A percentile compares a stretch with the other conserved stretches of the same genome.
These are phyloP conservation scores for Drosophila arizonae DNA, from an alignment of 1,140 invertebrate genomes.

Conservation along the genomic window DNA sequence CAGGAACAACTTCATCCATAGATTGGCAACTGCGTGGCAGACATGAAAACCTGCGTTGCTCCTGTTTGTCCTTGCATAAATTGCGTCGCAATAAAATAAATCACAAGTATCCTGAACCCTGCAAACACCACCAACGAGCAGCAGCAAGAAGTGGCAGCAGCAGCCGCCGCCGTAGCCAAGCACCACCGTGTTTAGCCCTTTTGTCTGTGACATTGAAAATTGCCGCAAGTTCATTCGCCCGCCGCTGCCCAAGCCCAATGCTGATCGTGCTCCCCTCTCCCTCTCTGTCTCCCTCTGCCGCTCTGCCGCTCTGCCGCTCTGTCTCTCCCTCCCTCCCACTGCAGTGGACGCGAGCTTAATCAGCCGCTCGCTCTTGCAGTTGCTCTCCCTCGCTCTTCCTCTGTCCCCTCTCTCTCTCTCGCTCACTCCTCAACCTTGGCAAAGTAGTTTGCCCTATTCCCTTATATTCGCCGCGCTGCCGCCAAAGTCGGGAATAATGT, in stretches of 20 bases:
- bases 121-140: conserved; percentile 49
- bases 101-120: conserved; percentile 60
- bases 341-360: too few species aligned
- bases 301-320: too few species aligned
- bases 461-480: conserved; percentile 64
- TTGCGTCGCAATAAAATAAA: conserved; percentile 79
- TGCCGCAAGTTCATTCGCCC: conserved; percentile 75
- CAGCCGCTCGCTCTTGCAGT: too few species aligned
- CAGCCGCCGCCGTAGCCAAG: background rate
- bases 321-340: background rate
- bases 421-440: conserved; percentile 63
- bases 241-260: conserved; percentile 21
- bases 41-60: conserved; percentile 41
- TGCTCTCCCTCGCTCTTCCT: background rate
- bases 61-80: conserved; percentile 70
- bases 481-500: conserved; percentile 65
- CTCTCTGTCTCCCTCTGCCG: background rate
- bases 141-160: conserved; percentile 2
- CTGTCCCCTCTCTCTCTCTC: background rate
- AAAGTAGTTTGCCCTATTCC: conserved; percentile 82
- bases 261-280: conserved; percentile 19
- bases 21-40: conserved; percentile 33
- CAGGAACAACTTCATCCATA: background rate
- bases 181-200: conserved; percentile 26
- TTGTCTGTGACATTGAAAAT: conserved; percentile 74